Conservation (phyloP, 2,113 vertebrate species). For the Machaerirhynchus nigripectus region DNA sequence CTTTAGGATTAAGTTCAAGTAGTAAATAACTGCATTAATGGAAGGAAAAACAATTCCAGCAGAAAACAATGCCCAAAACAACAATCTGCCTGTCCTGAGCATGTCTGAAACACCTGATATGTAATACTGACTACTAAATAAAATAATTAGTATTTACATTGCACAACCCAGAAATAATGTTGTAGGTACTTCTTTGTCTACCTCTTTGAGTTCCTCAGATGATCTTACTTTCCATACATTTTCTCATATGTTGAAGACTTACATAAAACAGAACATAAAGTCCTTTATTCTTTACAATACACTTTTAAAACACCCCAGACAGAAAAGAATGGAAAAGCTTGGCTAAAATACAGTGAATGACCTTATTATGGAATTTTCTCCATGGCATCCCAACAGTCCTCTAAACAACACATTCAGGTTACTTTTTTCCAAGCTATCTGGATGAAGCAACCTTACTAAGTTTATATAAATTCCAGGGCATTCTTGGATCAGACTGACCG, state of each 20-base stretch:
- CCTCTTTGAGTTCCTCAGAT: background rate
- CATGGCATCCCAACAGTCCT: background rate
- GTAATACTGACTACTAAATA: background rate
- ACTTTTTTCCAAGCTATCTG: background rate
- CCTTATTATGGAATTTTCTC: background rate
- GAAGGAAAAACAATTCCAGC: background rate
- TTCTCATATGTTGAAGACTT: background rate
- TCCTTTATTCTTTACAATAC: background rate
- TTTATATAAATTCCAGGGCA: background rate
- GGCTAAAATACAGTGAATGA: background rate
- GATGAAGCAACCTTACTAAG: background rate
- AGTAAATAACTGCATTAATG: slow-evolving; percentile 13
- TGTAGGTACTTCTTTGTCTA: background rate
- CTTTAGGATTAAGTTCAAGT: background rate
- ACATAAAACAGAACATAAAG: background rate
- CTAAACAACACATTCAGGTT: background rate
- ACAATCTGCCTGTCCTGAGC: background rate
- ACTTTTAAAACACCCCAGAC: background rate
- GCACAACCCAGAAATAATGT: background rate
- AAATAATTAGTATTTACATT: background rate
- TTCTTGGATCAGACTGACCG: background rate
- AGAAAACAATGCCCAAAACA: background rate
- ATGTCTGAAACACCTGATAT: background rate
- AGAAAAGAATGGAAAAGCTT: background rate
- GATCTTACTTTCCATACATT: background rate